Evolutionary conservation across 92 coral and sea anemone genomes (phyloP).

Genomic region (Epizoanthus stellaris): DNA sequence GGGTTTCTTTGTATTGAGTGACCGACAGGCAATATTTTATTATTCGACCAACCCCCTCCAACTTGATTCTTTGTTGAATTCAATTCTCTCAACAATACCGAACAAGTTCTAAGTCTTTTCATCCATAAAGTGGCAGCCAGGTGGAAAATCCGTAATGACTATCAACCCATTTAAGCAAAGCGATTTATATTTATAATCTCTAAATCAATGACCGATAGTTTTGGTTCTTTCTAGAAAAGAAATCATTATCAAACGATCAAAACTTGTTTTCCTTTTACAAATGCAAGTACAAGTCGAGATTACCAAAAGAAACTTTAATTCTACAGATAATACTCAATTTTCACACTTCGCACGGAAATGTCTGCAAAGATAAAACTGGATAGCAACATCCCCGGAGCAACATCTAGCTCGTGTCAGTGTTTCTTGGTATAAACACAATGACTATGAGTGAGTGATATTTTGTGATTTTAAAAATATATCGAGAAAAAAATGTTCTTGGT

Average conservation of each 20-base stretch:
- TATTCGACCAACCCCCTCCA: neutral
- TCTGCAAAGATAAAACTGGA: too few species aligned
- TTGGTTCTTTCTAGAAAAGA: neutral
- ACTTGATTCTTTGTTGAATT: neutral
- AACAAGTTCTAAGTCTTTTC: neutral
- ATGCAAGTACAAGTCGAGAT: too few species aligned
- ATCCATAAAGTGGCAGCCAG: neutral
- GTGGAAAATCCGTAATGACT: neutral
- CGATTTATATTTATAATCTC: neutral
- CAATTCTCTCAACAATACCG: neutral
- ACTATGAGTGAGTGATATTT: too few species aligned
- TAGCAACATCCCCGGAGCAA: too few species aligned
- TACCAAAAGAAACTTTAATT: too few species aligned
- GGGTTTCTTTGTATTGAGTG: neutral
- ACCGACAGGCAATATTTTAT: neutral
- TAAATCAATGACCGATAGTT: conserved; percentile 1
- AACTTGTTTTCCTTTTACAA: too few species aligned
- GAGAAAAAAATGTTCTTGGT: too few species aligned
- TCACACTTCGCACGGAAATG: too few species aligned
- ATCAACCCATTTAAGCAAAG: neutral
- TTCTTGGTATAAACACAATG: too few species aligned
- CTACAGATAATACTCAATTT: too few species aligned
- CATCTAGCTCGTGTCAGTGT: too few species aligned
- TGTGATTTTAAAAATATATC: too few species aligned
- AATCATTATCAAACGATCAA: neutral